A percentile compares a stretch with the other conserved stretches of the same genome.
Evolutionary conservation across 2,797 vertebrate genomes (phyloP).

Genomic region (Thripadectes ignobilis): DNA sequence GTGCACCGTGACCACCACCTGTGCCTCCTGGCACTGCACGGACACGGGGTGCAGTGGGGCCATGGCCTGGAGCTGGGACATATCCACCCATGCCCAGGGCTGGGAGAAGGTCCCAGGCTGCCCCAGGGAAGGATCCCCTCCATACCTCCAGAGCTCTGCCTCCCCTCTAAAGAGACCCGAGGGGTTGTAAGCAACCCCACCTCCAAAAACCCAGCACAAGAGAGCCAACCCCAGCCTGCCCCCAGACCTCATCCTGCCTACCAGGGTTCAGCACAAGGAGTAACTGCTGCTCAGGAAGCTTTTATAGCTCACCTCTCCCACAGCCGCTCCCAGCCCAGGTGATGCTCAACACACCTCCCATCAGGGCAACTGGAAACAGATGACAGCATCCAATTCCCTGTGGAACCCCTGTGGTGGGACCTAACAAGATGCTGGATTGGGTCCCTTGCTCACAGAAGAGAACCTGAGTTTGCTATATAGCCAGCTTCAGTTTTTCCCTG

Average conservation of each 20-base stretch:
- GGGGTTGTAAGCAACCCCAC: not conserved
- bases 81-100: not conserved
- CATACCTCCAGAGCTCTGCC: not conserved
- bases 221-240: not conserved
- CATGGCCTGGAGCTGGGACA: not conserved
- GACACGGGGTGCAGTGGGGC: not conserved
- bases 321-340: not conserved
- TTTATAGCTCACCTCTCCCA: not conserved
- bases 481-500: not conserved
- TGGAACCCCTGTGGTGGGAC: not conserved
- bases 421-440: not conserved
- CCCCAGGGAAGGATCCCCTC: not conserved
- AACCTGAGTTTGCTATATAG: not conserved
- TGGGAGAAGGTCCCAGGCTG: not conserved
- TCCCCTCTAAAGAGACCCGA: not conserved
- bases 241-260: not conserved
- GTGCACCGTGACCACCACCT: not conserved
- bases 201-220: not conserved
- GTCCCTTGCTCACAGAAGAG: not conserved
- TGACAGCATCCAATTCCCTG: not conserved
- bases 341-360: not conserved
- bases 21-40: not conserved
- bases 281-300: not conserved
- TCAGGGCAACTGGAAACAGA: not conserved
- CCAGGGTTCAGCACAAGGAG: not conserved